A percentile compares a stretch with the other conserved stretches of the same genome.
Evolutionary conservation across 2,888 invertebrate species (phyloP).

Genomic region (Melipona beecheii): DNA sequence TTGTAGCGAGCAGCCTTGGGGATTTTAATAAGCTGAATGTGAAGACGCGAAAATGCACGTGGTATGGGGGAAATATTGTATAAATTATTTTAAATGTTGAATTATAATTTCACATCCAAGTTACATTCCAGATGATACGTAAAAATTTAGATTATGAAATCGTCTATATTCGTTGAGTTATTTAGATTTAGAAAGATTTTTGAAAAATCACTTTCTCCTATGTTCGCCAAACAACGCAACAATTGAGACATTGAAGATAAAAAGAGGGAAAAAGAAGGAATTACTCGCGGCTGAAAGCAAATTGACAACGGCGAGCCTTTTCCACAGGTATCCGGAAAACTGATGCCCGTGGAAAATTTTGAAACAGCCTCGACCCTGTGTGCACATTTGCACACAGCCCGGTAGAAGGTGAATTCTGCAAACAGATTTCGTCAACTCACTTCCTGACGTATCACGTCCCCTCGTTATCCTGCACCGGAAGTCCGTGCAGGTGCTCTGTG

Average conservation of each 20-base stretch:
- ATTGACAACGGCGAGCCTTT: neutral
- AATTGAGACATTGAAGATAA: neutral
- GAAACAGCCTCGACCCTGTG: neutral
- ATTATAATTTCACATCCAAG: too few species aligned
- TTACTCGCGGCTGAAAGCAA: neutral
- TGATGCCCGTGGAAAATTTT: constrained; percentile 34
- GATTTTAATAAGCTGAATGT: too few species aligned
- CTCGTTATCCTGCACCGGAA: constrained; percentile 1
- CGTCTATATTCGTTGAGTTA: too few species aligned
- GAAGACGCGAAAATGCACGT: too few species aligned
- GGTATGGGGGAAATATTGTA: too few species aligned
- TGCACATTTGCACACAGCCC: neutral
- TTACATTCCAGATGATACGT: too few species aligned
- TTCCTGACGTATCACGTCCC: constrained; percentile 7
- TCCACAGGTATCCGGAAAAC: constrained; percentile 22
- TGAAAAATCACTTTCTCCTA: neutral
- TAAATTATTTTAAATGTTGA: too few species aligned
- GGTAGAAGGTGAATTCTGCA: constrained; percentile 7
- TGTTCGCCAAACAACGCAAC: too few species aligned
- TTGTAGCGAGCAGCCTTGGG: too few species aligned
- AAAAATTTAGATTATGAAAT: too few species aligned
- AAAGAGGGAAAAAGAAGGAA: neutral
- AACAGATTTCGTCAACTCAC: constrained; percentile 8
- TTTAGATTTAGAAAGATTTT: too few species aligned
- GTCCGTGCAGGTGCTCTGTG: neutral